Evolutionary conservation across 1,140 invertebrate genomes (phyloP), one percentile per base, ranked within the genome.

Genomic region (Trigoniulus corallinus): DNA sequence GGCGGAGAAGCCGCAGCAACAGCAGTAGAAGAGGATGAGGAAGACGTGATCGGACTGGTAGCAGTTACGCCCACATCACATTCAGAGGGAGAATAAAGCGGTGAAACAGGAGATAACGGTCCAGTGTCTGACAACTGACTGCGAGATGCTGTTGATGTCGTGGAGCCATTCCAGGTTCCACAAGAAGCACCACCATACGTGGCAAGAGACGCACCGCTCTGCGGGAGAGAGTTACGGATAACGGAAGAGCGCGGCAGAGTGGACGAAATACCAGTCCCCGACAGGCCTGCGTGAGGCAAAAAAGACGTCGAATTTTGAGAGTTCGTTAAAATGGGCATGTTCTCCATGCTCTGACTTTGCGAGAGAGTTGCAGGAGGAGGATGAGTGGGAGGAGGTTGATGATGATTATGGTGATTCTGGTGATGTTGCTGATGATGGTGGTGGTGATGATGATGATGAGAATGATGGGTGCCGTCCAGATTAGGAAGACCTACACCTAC

Each of bases 371-470:
- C n/a, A n/a, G 21, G 3, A 3, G 55, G 52, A 4, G 53, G 40
- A n/a, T n/a, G n/a, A n/a, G 45, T 48, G 21, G 53, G 48, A 18
- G 25, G 53, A 10, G 41, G 20, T 29, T 27, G 26, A 24, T 52
- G 18, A 21, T 39, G 58, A 51, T 48, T 54, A 48, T 1, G 67
- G 62, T 26, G 1, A 55, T 48, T 3, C 66, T 60, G 21, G 58
- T 53, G 12, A 52, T 27, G 34, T 47, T 41, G 23, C 57, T 3
- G 25, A 46, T 20, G 12, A 50, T 34, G n/a, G 51, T 50, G 27
- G 25, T 41, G 27, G 34, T 39, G 23, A 43, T 47, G 24, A 20
- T 34, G 25, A 23, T 43, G 29, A 20, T 49, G 40, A 25, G 39
- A 47, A 41, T 47, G 18, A 18, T 3, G 13, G 22, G 29, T 34